Evolutionary conservation across 2,888 invertebrate species (phyloP).

Genomic region (Athalia circularis): DNA sequence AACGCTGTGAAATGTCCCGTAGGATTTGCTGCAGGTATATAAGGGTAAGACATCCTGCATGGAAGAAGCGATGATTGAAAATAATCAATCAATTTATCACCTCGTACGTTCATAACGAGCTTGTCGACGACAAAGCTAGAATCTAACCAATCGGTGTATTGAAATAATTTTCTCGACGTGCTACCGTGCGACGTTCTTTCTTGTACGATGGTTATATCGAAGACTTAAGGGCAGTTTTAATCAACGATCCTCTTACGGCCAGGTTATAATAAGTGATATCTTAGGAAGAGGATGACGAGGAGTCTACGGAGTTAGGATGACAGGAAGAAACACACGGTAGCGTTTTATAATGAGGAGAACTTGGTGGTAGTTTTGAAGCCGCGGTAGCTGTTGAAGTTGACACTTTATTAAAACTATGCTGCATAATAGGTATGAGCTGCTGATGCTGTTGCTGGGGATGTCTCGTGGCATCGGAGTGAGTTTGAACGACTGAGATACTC

Average conservation of each 20-base stretch:
- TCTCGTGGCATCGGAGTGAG: no score
- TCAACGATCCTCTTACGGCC: not conserved
- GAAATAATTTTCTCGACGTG: conserved; percentile 4
- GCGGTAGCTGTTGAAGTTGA: conserved; percentile 64
- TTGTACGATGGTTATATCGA: not conserved
- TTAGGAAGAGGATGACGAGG: not conserved
- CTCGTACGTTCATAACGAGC: no score
- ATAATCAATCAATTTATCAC: no score
- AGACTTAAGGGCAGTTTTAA: no score
- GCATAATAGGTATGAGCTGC: not conserved
- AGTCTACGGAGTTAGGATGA: conserved; percentile 23
- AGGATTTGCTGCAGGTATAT: not conserved
- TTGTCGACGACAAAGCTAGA: no score
- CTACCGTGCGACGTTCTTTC: conserved; percentile 19
- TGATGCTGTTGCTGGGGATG: no score
- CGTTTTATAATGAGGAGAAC: conserved; percentile 60
- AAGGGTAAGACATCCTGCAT: not conserved
- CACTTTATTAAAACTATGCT: conserved; percentile 62
- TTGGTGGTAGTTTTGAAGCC: conserved; percentile 7
- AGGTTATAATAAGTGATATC: not conserved
- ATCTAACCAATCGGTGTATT: not conserved
- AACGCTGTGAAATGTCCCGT: no score
- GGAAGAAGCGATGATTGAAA: no score
- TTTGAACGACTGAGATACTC: no score
- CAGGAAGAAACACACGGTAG: conserved; percentile 56